Conservation (phyloP, 2,113 vertebrate genomes). For the Syngnathus floridae region DNA sequence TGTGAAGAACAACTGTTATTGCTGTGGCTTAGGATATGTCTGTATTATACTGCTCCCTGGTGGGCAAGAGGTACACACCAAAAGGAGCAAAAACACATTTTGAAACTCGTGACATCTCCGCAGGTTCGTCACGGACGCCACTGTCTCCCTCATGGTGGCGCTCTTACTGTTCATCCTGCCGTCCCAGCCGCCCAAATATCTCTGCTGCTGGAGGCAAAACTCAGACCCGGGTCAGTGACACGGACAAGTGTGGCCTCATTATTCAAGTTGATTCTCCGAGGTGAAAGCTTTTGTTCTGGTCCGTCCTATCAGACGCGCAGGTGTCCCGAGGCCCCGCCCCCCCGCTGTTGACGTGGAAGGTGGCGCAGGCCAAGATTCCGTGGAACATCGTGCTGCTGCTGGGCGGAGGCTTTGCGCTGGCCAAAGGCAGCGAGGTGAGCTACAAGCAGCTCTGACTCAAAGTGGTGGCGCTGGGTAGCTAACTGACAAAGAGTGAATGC, state of each 20-base stretch:
- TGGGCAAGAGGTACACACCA: too few species aligned
- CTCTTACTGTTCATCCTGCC: constrained; percentile 83
- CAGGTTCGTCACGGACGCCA: constrained; percentile 84
- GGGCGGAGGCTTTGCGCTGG: constrained; percentile 92
- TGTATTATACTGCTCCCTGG: too few species aligned
- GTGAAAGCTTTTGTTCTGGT: not conserved
- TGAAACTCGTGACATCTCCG: not conserved
- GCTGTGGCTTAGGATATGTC: too few species aligned
- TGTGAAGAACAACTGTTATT: too few species aligned
- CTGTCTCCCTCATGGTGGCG: constrained; percentile 76
- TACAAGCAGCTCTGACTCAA: not conserved
- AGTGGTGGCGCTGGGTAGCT: not conserved
- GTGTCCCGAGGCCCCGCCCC: constrained; percentile 37
- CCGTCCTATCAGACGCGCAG: constrained; percentile 50
- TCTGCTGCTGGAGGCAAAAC: constrained; percentile 61
- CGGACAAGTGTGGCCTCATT: not conserved
- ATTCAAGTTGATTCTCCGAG: too few species aligned
- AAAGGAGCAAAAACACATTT: too few species aligned
- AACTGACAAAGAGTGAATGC: too few species aligned
- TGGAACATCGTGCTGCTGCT: constrained; percentile 91
- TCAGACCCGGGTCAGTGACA: constrained; percentile 45
- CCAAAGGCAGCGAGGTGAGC: constrained; percentile 84
- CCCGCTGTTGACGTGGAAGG: constrained; percentile 82
- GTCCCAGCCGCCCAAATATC: constrained; percentile 72
- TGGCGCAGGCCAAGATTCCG: constrained; percentile 85